These are phyloP conservation scores for Pseudobourletiella spinata DNA, from an alignment of 1,140 invertebrate genomes.

Conservation along the genomic window DNA sequence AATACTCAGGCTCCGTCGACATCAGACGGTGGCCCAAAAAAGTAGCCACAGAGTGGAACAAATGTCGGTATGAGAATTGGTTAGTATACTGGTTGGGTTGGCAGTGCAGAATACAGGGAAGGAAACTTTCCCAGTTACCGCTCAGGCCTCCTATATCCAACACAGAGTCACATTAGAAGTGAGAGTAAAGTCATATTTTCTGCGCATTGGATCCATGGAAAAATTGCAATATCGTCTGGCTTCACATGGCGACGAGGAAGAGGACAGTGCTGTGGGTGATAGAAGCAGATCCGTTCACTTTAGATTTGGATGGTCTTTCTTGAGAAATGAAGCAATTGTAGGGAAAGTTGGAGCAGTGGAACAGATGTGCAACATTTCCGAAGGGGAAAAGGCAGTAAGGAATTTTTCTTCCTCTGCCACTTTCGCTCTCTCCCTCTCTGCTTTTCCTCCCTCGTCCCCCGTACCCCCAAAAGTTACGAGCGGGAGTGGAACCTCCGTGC, in stretches of 20 bases:
- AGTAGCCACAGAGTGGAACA: too few species aligned
- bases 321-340: slow-evolving; percentile 24
- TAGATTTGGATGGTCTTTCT: slow-evolving; percentile 1
- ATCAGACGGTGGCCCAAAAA: too few species aligned
- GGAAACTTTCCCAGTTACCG: too few species aligned
- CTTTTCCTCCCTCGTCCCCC: background rate
- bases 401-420: slow-evolving; percentile 6
- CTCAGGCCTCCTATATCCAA: too few species aligned
- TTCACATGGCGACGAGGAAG: background rate
- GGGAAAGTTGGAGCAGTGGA: slow-evolving; percentile 10
- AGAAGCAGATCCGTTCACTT: too few species aligned
- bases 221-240: slow-evolving; percentile 22
- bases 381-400: background rate
- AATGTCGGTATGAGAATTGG: background rate
- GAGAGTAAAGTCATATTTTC: slow-evolving; percentile 1
- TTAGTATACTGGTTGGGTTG: too few species aligned
- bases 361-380: slow-evolving; percentile 19
- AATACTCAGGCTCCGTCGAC: too few species aligned
- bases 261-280: too few species aligned
- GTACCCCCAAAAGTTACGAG: background rate
- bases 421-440: background rate
- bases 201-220: slow-evolving; percentile 11
- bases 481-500: background rate
- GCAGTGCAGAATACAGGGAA: too few species aligned
- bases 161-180: too few species aligned